A percentile compares a stretch with the other conserved stretches of the same genome.
Conservation (phyloP, 2,797 vertebrate genomes). For the Heterohyrax brucei region DNA sequence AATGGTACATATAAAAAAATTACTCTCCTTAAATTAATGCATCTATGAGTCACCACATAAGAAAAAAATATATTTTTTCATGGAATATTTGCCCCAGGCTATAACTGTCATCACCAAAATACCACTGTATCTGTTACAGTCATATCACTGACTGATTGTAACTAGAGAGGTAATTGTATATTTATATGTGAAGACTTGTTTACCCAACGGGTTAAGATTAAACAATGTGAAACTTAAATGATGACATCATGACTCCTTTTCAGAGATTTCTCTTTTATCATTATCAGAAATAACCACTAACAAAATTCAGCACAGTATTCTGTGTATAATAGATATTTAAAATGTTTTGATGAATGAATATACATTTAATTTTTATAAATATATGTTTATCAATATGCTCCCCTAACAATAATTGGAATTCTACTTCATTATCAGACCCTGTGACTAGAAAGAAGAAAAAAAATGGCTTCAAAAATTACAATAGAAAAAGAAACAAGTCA, state of each 20-base stretch:
- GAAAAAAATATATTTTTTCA: background rate
- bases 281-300: background rate
- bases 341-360: background rate
- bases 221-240: constrained; percentile 4
- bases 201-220: background rate
- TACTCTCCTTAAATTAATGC: background rate
- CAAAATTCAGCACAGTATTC: background rate
- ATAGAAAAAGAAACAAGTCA: background rate
- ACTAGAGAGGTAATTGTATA: background rate
- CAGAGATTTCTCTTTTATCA: background rate
- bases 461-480: background rate
- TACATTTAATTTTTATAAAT: background rate
- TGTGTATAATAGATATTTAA: background rate
- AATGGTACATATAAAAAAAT: background rate
- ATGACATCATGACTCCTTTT: background rate
- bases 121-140: background rate
- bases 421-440: background rate
- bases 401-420: background rate
- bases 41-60: background rate
- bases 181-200: background rate
- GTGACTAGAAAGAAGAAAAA: background rate
- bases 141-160: background rate
- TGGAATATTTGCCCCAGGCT: background rate
- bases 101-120: background rate
- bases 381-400: constrained; percentile 2